Evolutionary conservation across 1,140 invertebrate genomes (phyloP).

Genomic region (Galleria mellonella): DNA sequence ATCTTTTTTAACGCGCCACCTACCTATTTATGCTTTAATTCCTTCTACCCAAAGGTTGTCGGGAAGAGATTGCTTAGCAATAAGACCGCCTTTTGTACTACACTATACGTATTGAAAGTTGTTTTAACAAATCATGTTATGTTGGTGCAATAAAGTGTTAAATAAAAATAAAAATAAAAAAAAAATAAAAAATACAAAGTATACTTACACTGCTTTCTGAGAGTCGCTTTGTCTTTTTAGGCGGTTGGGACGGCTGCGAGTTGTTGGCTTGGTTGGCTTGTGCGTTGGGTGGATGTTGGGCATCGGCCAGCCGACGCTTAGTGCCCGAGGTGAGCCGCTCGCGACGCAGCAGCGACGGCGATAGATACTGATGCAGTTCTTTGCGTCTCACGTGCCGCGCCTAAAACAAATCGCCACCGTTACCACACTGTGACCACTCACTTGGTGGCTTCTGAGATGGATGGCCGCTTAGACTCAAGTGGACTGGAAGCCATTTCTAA

Average conservation of each 20-base stretch:
- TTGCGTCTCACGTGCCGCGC: conserved; percentile 83
- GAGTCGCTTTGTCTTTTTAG: conserved; percentile 54
- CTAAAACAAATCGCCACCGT: conserved; percentile 18
- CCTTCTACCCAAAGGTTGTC: too few species aligned
- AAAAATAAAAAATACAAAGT: not conserved
- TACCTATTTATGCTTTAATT: too few species aligned
- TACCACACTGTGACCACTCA: too few species aligned
- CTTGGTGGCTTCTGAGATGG: too few species aligned
- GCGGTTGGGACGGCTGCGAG: conserved; percentile 11
- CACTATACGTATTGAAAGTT: too few species aligned
- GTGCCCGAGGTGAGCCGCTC: conserved; percentile 72
- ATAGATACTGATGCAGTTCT: conserved; percentile 84
- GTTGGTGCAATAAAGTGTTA: too few species aligned
- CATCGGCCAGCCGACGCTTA: conserved; percentile 41
- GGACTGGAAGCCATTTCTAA: too few species aligned
- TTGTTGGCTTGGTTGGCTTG: conserved; percentile 51
- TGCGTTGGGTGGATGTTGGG: conserved; percentile 8
- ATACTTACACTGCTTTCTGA: conserved; percentile 60
- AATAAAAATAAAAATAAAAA: not conserved
- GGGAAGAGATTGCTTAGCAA: too few species aligned
- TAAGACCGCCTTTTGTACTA: too few species aligned
- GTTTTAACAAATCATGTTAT: too few species aligned
- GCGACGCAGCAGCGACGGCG: conserved; percentile 80
- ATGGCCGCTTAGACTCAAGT: too few species aligned
- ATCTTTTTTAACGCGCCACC: too few species aligned